These are phyloP conservation scores for Drosophila hawaiiensis DNA, from an alignment of 2,888 invertebrate genomes.

Conservation along the genomic window DNA sequence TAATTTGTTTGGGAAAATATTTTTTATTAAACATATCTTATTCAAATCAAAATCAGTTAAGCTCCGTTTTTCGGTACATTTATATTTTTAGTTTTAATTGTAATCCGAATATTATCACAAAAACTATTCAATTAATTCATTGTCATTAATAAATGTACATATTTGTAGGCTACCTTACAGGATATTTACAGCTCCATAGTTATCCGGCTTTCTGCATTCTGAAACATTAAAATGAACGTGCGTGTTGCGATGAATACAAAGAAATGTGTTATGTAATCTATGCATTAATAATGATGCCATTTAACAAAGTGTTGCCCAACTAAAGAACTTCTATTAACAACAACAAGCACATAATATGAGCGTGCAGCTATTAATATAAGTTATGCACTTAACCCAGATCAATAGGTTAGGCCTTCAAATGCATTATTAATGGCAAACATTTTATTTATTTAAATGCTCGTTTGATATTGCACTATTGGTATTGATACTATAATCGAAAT, in stretches of 20 bases:
- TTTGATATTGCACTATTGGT: neutral
- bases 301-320: constrained; percentile 44
- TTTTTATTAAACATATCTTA: neutral
- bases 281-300: constrained; percentile 50
- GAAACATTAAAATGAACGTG: constrained; percentile 39
- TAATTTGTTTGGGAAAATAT: neutral
- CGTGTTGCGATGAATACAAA: constrained; percentile 28
- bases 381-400: constrained; percentile 1
- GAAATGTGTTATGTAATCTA: constrained; percentile 23
- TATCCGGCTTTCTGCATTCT: constrained; percentile 13
- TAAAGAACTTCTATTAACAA: neutral
- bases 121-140: neutral
- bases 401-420: neutral
- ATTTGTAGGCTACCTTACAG: neutral
- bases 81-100: neutral
- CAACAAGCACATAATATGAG: neutral
- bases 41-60: neutral
- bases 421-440: constrained; percentile 3
- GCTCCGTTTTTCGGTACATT: neutral
- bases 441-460: neutral
- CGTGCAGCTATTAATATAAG: constrained; percentile 16
- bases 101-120: neutral
- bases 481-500: too few relatives aligned
- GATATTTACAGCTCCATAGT: neutral
- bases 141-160: neutral